Percentiles rank a stretch among this genome's conserved stretches.
Conservation (phyloP, 1,140 invertebrate species). For the Penaeus indicus region DNA sequence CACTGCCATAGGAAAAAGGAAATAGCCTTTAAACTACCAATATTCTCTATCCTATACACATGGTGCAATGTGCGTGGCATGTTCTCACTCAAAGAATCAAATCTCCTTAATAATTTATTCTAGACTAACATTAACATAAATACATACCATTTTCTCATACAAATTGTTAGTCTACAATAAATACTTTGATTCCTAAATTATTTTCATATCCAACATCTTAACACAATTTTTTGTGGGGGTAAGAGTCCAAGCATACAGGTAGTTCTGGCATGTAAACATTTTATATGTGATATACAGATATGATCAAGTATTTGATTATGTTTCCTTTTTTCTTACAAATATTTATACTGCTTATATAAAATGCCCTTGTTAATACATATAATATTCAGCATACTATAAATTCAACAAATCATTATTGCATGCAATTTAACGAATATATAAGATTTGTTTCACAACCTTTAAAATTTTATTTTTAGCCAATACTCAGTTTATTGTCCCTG, state of each 20-base stretch:
- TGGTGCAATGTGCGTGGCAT: not conserved
- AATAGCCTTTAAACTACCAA: no score
- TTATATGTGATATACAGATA: no score
- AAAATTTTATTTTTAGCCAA: not conserved
- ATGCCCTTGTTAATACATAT: no score
- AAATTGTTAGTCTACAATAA: constrained; percentile 43
- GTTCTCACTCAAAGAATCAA: not conserved
- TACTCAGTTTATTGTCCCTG: constrained; percentile 51
- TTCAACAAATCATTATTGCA: constrained; percentile 4
- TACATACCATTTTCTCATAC: constrained; percentile 36
- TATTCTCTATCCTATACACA: no score
- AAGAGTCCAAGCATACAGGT: constrained; percentile 1
- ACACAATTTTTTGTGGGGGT: not conserved
- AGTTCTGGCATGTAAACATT: no score
- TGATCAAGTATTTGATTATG: no score
- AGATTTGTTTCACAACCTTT: constrained; percentile 29
- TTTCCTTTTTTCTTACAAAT: no score
- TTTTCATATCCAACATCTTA: not conserved
- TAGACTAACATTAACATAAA: constrained; percentile 48
- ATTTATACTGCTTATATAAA: no score
- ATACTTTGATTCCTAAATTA: constrained; percentile 20
- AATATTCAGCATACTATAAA: no score
- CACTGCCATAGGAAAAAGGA: no score
- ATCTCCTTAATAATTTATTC: constrained; percentile 36
- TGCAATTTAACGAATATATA: constrained; percentile 13